Evolutionary conservation across 2,113 vertebrate genomes (phyloP), one percentile per base, ranked within the genome.

Genomic region (Agelaius phoeniceus): DNA sequence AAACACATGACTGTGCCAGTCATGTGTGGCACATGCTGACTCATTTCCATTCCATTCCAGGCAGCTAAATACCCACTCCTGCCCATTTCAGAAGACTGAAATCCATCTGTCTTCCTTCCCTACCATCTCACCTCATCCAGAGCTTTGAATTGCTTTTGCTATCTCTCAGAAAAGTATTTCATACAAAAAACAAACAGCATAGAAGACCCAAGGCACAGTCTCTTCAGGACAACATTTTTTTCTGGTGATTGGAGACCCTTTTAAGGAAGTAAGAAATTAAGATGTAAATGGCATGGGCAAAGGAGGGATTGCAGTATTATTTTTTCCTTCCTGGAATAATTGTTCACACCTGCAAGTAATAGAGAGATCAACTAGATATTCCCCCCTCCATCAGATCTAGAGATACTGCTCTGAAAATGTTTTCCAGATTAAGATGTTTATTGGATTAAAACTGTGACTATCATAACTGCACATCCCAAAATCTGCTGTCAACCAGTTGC

Each of bases 181-280:
- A 84, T 31, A 82, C 59, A 86, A 62, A 93, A 89, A 43, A 55
- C 89, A 84, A 87, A 89, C 22, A 84, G 58, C 31, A 44, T 26
- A 37, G 87, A 97, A 94, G 95, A 96, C 73, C 89, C 75, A 90
- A 96, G 93, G 94, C 94, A 96, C 80, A 9, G 57, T 75, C 62
- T 78, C 66, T 61, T 90, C 80, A 91, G 91, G 73, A 93, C 55
- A 89, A 75, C 15, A 39, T 87, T 94, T 68, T 68, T 68, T 85
- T 74, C 51, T 86, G 59, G 33, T 74, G 5, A 81, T 51, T 46
- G 37, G 35, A 85, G 46, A 39, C 86, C 18, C 43, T 86, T 85
- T 51, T 55, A 87, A 86, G 30, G 68, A 90, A 77, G 48, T 14
- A 74, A 48, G 31, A 84, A 78, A 91, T 58, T 30, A 57, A 57